Conservation (phyloP, 2,113 vertebrate genomes). For the Sebastes fasciatus region DNA sequence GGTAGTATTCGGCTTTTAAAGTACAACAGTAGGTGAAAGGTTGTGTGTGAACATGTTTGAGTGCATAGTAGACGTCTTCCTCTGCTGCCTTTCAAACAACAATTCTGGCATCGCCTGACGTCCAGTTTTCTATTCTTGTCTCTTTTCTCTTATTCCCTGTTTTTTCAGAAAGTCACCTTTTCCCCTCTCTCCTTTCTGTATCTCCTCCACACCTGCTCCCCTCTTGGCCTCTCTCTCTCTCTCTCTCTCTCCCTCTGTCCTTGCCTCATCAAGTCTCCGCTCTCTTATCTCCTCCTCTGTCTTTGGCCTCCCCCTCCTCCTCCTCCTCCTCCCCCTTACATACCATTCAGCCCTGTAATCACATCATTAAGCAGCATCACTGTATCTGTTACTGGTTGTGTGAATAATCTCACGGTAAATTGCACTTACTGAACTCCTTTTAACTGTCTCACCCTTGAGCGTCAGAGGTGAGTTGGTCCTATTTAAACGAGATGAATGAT, state of each 20-base stretch:
- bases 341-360: constrained; percentile 55
- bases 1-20: neutral
- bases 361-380: constrained; percentile 58
- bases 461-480: constrained; percentile 15
- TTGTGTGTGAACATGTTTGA: neutral
- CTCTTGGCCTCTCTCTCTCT: constrained; percentile 36
- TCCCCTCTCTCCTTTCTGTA: constrained; percentile 8
- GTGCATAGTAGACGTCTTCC: neutral
- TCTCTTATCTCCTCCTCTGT: constrained; percentile 34
- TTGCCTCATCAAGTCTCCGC: constrained; percentile 26
- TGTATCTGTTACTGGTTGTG: constrained; percentile 47
- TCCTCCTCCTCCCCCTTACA: neutral
- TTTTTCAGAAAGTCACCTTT: constrained; percentile 40
- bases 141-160: constrained; percentile 21
- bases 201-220: constrained; percentile 45
- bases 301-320: neutral
- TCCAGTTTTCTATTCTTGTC: constrained; percentile 27
- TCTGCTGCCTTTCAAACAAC: constrained; percentile 15
- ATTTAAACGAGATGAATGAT: constrained; percentile 17
- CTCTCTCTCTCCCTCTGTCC: constrained; percentile 30
- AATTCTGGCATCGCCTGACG: neutral
- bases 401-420: constrained; percentile 56
- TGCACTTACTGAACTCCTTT: constrained; percentile 24
- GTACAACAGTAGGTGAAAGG: neutral
- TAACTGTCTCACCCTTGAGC: constrained; percentile 19